Base-by-base conservation (phyloP, 2,113 vertebrate genomes). In the Marmota flaviventris region DNA sequence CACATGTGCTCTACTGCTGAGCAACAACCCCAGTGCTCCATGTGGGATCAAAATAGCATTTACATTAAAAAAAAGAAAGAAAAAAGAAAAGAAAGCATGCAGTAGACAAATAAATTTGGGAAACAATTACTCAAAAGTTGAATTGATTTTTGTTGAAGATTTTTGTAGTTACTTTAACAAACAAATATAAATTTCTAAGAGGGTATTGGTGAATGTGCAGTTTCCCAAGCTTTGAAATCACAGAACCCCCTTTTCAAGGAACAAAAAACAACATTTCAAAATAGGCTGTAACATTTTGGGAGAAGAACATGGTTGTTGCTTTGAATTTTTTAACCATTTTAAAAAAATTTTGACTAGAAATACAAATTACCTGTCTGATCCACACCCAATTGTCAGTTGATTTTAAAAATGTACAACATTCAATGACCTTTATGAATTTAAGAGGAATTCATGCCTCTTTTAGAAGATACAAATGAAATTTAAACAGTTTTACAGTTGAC, bases 191-290 rank as follows among this genome's bases (percentile, higher is more conserved):
- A 91, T 93, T 93, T 95, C 10, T 16, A 92, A 48, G 11, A 88
- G 24, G 10, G 8, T 4, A 24, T 12, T 92, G 20, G 75, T 39
- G 56, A 24, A 70, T 88, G 88, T 48, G 27, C 63, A 91, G 7
- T 48, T 85, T 81, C 32, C 84, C 78, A 73, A 67, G 37, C 27
- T 88, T 70, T 92, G 39, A 78, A 84, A 37, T 63, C 18, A 85
- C 39, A 90, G 3, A 58, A 6, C 12, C 5, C 4, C 24, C 32
- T 93, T 95, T 96, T 48, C 39, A 70, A 69, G 45, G 48, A 93
- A 13, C 45, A 90, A 96, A 93, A 32, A 63, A 82, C 63, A 86
- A 96, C 18, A 56, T 91, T 95, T 90, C 45, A 84, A 91, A 83
- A 73, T 83, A 65, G 13, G 29, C 29, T 39, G 63, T 76, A 77